A percentile compares a stretch with the other conserved stretches of the same genome.
phyloP scores from a whole-genome alignment of 2,113 vertebrate genomes.

The Oostethus manadensis region DNA sequence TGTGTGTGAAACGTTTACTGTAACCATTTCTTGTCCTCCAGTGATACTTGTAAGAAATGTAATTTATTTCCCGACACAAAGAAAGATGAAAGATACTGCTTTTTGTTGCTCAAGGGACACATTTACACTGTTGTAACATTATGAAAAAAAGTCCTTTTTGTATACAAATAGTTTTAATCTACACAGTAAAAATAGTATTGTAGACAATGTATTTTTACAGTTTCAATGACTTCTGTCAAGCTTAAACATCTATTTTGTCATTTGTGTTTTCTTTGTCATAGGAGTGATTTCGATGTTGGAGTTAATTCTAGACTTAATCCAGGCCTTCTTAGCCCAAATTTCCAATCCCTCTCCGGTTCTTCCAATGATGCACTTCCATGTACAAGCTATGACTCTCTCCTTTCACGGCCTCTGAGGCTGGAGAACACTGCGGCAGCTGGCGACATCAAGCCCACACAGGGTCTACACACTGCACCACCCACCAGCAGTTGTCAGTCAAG shows the following conservation, averaged over 20 bases:
- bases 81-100: too few relatives aligned
- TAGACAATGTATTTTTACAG: neutral
- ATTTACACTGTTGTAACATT: too few relatives aligned
- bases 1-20: too few relatives aligned
- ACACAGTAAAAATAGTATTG: neutral
- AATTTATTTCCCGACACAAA: too few relatives aligned
- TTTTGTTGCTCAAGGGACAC: too few relatives aligned
- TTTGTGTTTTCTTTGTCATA: conserved; percentile 43
- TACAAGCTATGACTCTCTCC: conserved; percentile 62
- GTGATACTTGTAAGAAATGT: too few relatives aligned
- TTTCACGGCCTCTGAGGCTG: conserved; percentile 76
- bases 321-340: conserved; percentile 64
- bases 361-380: conserved; percentile 33
- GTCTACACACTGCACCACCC: conserved; percentile 50
- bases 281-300: conserved; percentile 73
- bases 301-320: conserved; percentile 72
- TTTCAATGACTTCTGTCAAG: neutral
- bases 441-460: conserved; percentile 47
- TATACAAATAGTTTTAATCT: neutral
- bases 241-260: neutral
- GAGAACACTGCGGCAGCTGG: conserved; percentile 59
- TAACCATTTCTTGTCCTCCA: too few relatives aligned
- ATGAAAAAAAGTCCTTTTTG: neutral
- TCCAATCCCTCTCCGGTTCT: conserved; percentile 23
- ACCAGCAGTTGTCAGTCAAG: conserved; percentile 66